phyloP scores from a whole-genome alignment of 2,888 invertebrate species.

The Micoletzkya japonica region DNA sequence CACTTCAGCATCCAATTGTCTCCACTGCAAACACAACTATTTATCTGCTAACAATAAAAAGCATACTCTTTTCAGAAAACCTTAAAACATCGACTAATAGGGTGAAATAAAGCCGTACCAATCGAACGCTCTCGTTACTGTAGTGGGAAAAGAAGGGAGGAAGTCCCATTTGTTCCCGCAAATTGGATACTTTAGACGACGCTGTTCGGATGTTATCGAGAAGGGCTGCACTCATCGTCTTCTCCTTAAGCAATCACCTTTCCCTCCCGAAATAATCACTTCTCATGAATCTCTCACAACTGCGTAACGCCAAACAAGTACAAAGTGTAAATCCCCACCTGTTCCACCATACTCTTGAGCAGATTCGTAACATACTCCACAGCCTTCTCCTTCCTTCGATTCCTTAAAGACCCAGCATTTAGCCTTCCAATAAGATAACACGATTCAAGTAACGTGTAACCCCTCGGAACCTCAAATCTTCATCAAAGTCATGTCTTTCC shows the following conservation, averaged over 20 bases:
- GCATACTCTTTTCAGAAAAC: too few relatives aligned
- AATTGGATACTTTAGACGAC: too few relatives aligned
- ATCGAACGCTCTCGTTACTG: slow-evolving; percentile 11
- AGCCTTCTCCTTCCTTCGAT: background rate
- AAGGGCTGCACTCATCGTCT: too few relatives aligned
- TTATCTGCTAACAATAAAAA: too few relatives aligned
- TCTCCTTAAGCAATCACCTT: slow-evolving; percentile 14
- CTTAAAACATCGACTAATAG: too few relatives aligned
- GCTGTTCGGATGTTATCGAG: too few relatives aligned
- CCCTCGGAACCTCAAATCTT: background rate
- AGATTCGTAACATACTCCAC: background rate
- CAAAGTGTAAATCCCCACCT: too few relatives aligned
- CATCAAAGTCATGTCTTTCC: slow-evolving; percentile 24
- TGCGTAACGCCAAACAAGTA: too few relatives aligned
- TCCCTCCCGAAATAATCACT: background rate
- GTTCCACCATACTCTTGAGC: slow-evolving; percentile 15
- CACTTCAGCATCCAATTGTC: slow-evolving; percentile 17
- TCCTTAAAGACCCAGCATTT: background rate
- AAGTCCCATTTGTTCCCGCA: slow-evolving; percentile 9
- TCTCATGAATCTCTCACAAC: background rate
- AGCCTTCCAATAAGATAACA: background rate
- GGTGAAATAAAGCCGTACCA: slow-evolving; percentile 5
- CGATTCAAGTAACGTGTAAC: background rate
- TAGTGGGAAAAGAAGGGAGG: slow-evolving; percentile 6
- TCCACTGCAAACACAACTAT: too few relatives aligned